Conservation (phyloP, 1,140 invertebrate species). For the Cataglyphis hispanica region DNA sequence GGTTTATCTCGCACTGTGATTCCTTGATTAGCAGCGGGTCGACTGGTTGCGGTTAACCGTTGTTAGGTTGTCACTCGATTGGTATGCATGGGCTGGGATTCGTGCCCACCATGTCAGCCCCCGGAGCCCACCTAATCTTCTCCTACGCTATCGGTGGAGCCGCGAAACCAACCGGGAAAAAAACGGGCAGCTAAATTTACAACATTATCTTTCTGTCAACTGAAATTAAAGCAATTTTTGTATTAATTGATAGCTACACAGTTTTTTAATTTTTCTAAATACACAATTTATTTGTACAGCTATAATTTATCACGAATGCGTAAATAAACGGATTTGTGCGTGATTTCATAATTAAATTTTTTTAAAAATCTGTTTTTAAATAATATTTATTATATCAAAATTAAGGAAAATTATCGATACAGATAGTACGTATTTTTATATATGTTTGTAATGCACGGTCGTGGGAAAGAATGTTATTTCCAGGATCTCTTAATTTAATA, state of each 20-base stretch:
- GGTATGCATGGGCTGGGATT: conserved; percentile 86
- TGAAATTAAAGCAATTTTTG: not conserved
- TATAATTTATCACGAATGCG: not conserved
- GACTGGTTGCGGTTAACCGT: conserved; percentile 86
- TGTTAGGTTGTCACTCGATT: conserved; percentile 85
- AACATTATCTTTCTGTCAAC: conserved; percentile 21
- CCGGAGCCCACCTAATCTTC: conserved; percentile 66
- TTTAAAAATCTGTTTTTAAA: not conserved
- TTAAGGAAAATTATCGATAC: not conserved
- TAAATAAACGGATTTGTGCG: not conserved
- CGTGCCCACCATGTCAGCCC: conserved; percentile 74
- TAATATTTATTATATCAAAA: not conserved
- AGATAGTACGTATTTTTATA: not conserved
- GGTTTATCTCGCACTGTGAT: conserved; percentile 84
- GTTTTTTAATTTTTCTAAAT: not conserved
- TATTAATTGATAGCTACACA: not conserved
- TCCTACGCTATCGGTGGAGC: conserved; percentile 54
- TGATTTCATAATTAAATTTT: no score
- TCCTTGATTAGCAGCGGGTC: conserved; percentile 86
- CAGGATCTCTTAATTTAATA: no score
- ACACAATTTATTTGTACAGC: not conserved
- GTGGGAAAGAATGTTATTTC: no score
- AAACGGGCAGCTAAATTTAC: conserved; percentile 45
- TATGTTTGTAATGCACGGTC: not conserved
- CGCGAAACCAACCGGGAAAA: conserved; percentile 44